Base-by-base conservation (phyloP, 2,113 vertebrate genomes). In the Amblyopsis rosae region DNA sequence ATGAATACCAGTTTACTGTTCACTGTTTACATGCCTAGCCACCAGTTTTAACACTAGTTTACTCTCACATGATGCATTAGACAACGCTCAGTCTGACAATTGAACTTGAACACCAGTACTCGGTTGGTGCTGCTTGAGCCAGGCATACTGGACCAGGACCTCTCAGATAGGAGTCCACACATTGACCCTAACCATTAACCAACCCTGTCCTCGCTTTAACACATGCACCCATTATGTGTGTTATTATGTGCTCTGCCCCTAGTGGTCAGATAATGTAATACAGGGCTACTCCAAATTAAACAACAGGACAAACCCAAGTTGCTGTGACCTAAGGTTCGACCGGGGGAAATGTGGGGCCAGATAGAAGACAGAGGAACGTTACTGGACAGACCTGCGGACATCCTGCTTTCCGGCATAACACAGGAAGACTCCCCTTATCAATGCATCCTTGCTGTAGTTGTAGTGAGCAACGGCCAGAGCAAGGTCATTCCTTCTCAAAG, bases 1-100 rank as follows among this genome's bases (percentile, higher is more conserved):
- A 88, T 84, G 80, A 82, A 87, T 85, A 91, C 59, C 74, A 77
- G 91, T 94, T 92, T 93, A 93, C 92, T 90, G 79, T 74, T 81
- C 64, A 89, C 86, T 92, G 91, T 93, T 93, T 92, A 93, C 91
- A 93, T 53, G 82, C 46, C 78, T 78, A 81, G 77, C 82, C 72
- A 81, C 90, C 90, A 92, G 90, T 86, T 26, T 81, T 84, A 82
- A 90, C 68, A 71, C 75, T 87, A 84, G 89, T 91, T 91, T 90
- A 89, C 89, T 88, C 83, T 86, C 78, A 83, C 76, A 91, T 81
- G 86, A 88, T 86, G 85, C 88, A 84, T 86, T 83, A 16, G 61
- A 73, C 68, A 26, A 26, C 74, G 63, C 75, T 72, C 73, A 69
- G 82, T 83, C 80, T 80, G 81, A 81, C 56, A 67, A 64, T 26